Base-by-base conservation (phyloP, 2,888 invertebrate genomes). In the Caprella mutica region DNA sequence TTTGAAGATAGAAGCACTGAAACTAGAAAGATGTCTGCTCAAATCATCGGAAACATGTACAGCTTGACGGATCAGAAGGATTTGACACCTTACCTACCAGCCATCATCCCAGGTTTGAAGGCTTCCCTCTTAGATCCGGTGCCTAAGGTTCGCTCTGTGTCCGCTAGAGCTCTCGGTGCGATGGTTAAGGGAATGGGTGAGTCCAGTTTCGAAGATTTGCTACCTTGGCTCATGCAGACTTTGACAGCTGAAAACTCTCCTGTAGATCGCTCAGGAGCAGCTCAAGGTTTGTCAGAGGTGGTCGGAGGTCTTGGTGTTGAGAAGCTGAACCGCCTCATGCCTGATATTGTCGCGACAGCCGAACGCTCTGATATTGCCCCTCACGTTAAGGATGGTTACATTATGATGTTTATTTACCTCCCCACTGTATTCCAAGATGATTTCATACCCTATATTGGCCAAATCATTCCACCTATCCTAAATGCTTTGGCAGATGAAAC, bases 321-420 rank as follows among this genome's bases (percentile, higher is more conserved):
- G 69, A 94, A 96, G 74, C 79, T 99, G 66, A 86, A 93, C 70
- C 88, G 88, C 74, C 81, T 97, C 54, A 98, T 99, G 96, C 96
- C 94, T 78, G 89, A 94, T 71, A 92, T 96, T 65, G 93, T 96
- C 66, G 81, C 86, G 52, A 94, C 93, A 0, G 91, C 94, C 0
- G 91, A 92, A 72, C 80, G 93, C 60, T 83, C 84, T 1, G 92
- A 93, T 72, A 89, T 92, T 68, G 89, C 92, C 5, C 89, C 98
- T 0, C 92, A 94, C 74, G 96, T 98, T 2, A 90, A 97, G 70
- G 98, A 98, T 76, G 98, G 98, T 42, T 99, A 99, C 76, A 94
- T 99, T 64, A 94, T 98, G 92, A 92, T 98, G 91, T 99, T 96
- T 74, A 97, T 98, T 70, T 99, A 97, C 76, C 88, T 98, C 84